phyloP scores from a whole-genome alignment of 2,888 invertebrate genomes.

The Trimorus sp. region DNA sequence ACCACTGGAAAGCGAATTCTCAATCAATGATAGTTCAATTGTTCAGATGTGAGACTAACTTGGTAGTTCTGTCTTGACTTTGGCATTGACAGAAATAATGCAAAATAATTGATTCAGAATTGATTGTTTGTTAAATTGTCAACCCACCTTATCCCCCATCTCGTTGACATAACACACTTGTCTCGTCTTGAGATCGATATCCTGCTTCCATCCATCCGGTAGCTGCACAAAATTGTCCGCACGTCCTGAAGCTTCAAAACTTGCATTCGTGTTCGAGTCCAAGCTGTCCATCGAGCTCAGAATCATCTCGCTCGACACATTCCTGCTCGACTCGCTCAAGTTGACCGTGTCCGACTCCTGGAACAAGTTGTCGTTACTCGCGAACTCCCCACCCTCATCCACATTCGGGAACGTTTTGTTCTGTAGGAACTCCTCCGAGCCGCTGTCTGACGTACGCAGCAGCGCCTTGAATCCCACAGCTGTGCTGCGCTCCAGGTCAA shows the following conservation, averaged over 20 bases:
- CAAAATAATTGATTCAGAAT: no score
- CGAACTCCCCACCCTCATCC: conserved; percentile 61
- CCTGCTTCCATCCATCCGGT: conserved; percentile 82
- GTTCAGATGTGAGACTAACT: no score
- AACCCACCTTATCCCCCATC: conserved; percentile 82
- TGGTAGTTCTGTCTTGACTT: no score
- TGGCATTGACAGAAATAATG: no score
- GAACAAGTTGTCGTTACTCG: conserved; percentile 62
- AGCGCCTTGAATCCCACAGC: conserved; percentile 74
- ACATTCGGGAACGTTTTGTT: conserved; percentile 69
- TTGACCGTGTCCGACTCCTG: conserved; percentile 27
- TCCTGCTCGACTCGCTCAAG: conserved; percentile 62
- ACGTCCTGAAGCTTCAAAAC: conserved; percentile 69
- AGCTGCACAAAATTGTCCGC: conserved; percentile 73
- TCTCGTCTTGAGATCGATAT: conserved; percentile 78
- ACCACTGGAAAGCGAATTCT: neutral
- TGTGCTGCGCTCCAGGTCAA: conserved; percentile 73
- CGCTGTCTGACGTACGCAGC: conserved; percentile 74
- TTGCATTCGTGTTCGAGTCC: conserved; percentile 68
- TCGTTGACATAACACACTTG: conserved; percentile 82
- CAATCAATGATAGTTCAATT: no score
- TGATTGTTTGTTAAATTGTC: no score
- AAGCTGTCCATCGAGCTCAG: conserved; percentile 72
- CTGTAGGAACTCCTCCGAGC: conserved; percentile 75
- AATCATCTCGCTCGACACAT: conserved; percentile 72